phyloP scores from a whole-genome alignment of 2,888 invertebrate species.

The Saturnia japonica region DNA sequence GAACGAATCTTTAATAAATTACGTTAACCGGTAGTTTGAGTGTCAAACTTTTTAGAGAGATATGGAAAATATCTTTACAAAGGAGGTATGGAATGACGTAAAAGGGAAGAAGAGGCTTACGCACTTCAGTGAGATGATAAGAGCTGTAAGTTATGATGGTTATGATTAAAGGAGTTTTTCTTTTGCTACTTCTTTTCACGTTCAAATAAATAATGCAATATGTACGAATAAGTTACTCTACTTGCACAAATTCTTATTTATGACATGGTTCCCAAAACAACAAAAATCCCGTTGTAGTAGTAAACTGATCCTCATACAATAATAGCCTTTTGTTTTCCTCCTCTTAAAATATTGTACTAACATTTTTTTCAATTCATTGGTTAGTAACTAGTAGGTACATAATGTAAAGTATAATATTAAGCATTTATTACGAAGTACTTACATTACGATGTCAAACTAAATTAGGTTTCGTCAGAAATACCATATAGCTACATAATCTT shows the following conservation, averaged over 20 bases:
- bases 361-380: too few species aligned
- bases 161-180: neutral
- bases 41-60: neutral
- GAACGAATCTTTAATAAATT: neutral
- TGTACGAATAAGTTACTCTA: neutral
- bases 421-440: too few species aligned
- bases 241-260: neutral
- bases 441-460: too few species aligned
- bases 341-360: too few species aligned
- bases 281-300: too few species aligned
- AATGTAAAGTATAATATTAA: too few species aligned
- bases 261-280: neutral
- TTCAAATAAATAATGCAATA: constrained; percentile 1
- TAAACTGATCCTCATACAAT: too few species aligned
- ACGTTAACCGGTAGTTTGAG: neutral
- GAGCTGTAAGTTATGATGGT: neutral
- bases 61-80: neutral
- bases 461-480: too few species aligned
- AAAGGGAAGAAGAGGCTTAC: neutral
- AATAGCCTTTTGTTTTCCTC: too few species aligned
- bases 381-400: too few species aligned
- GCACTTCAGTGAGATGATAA: neutral
- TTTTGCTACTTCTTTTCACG: too few species aligned
- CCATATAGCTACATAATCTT: too few species aligned
- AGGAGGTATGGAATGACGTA: neutral